Conservation (phyloP, 1,140 invertebrate species). For the Pseudoatta argentina region DNA sequence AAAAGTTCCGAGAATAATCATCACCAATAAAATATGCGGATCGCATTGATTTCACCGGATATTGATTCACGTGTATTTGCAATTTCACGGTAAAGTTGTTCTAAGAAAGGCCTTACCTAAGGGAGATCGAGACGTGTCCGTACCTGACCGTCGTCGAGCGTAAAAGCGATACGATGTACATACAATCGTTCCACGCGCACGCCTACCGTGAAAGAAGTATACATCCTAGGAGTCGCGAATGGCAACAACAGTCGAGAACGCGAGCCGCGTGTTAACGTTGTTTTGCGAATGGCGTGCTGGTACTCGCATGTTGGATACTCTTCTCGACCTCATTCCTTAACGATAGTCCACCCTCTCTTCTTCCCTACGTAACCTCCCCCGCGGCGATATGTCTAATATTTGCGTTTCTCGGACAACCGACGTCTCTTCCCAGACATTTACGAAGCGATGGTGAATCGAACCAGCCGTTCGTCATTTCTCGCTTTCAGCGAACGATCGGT, state of each 20-base stretch:
- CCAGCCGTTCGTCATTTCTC: constrained; percentile 35
- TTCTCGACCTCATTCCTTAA: constrained; percentile 42
- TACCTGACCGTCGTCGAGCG: constrained; percentile 35
- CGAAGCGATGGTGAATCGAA: constrained; percentile 23
- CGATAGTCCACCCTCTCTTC: constrained; percentile 37
- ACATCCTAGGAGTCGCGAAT: constrained; percentile 37
- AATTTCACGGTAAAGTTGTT: constrained; percentile 13
- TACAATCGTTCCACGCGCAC: constrained; percentile 40
- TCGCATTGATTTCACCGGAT: constrained; percentile 1
- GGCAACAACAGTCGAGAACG: constrained; percentile 29
- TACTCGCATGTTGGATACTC: constrained; percentile 60
- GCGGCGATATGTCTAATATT: constrained; percentile 51
- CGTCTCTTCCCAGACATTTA: constrained; percentile 34
- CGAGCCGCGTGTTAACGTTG: constrained; percentile 33
- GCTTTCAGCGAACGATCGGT: constrained; percentile 19
- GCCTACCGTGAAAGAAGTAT: constrained; percentile 32
- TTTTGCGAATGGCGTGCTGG: constrained; percentile 59
- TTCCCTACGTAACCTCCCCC: constrained; percentile 15
- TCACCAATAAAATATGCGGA: not conserved
- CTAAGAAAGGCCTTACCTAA: not conserved
- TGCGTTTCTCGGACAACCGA: constrained; percentile 49
- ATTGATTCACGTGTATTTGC: constrained; percentile 29
- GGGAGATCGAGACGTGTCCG: constrained; percentile 17
- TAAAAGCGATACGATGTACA: constrained; percentile 49
- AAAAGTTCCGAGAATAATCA: not conserved